Evolutionary conservation across 2,797 vertebrate genomes (phyloP).

Genomic region (Micrastur ruficollis): DNA sequence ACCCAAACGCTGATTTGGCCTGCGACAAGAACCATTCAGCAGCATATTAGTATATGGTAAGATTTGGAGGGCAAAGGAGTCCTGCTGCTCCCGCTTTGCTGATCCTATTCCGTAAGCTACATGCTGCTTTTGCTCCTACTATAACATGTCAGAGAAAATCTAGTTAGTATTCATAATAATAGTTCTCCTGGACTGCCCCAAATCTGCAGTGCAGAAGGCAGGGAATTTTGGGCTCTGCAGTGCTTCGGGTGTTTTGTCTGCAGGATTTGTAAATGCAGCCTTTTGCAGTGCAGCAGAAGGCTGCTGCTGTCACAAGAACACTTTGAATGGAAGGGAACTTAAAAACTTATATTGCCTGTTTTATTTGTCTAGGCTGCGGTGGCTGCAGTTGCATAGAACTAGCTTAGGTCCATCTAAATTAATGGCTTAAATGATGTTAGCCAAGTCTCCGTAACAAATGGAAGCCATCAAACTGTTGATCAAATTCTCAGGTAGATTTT

Average conservation of each 20-base stretch:
- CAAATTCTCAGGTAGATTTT: background rate
- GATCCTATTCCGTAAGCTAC: background rate
- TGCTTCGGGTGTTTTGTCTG: background rate
- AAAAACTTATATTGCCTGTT: rapidly evolving
- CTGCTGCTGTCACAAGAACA: background rate
- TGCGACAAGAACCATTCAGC: background rate
- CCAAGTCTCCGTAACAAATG: background rate
- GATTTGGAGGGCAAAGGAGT: background rate
- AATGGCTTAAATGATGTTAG: background rate
- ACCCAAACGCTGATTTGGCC: background rate
- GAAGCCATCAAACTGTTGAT: background rate
- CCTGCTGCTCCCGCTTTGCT: background rate
- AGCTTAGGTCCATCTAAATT: too few relatives aligned
- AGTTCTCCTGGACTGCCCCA: background rate
- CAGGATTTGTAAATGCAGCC: background rate
- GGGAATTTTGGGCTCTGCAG: background rate
- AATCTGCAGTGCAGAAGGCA: background rate
- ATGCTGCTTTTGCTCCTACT: background rate
- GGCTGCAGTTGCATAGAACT: background rate
- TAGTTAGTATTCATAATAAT: background rate
- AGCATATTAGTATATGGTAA: background rate
- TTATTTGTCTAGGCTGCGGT: background rate
- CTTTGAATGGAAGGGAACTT: background rate
- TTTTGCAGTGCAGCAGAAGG: background rate
- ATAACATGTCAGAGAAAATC: background rate